Evolutionary conservation across 2,797 vertebrate genomes (phyloP).

Genomic region (Parotocinclus haroldoi): DNA sequence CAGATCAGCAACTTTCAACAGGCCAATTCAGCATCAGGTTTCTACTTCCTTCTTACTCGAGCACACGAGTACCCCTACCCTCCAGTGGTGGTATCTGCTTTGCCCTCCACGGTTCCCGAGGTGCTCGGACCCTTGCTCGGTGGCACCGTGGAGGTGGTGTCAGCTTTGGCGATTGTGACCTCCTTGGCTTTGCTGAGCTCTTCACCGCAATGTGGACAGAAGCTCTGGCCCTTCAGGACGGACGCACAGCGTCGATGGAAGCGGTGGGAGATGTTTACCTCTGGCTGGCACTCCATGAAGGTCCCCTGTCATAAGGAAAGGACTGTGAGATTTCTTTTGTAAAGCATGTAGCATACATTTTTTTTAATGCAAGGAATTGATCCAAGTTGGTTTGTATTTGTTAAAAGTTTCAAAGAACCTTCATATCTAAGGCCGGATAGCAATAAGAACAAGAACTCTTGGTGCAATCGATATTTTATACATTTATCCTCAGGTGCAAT

Average conservation of each 20-base stretch:
- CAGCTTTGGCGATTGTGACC: conserved; percentile 95
- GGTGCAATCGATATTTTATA: no score
- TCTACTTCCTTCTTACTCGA: no score
- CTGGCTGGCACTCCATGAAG: conserved; percentile 98
- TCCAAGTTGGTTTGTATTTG: no score
- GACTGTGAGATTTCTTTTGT: no score
- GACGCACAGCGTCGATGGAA: conserved; percentile 92
- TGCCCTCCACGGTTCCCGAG: conserved; percentile 70
- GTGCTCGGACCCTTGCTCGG: conserved; percentile 70
- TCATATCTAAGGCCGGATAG: no score
- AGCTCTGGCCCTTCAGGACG: conserved; percentile 86
- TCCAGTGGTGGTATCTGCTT: conserved; percentile 92
- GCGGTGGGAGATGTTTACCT: conserved; percentile 90
- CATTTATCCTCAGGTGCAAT: no score
- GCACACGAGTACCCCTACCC: conserved; percentile 77
- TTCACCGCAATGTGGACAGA: conserved; percentile 97
- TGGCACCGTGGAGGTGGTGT: conserved; percentile 88
- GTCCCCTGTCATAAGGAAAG: conserved; percentile 75
- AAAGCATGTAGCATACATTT: no score
- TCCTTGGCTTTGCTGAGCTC: conserved; percentile 92
- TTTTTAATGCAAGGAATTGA: no score
- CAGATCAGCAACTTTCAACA: no score
- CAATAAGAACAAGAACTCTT: no score
- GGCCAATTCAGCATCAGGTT: no score
- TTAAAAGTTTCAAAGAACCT: no score